These are phyloP conservation scores for Galerucella calmariensis DNA, from an alignment of 2,888 invertebrate genomes.

Conservation along the genomic window DNA sequence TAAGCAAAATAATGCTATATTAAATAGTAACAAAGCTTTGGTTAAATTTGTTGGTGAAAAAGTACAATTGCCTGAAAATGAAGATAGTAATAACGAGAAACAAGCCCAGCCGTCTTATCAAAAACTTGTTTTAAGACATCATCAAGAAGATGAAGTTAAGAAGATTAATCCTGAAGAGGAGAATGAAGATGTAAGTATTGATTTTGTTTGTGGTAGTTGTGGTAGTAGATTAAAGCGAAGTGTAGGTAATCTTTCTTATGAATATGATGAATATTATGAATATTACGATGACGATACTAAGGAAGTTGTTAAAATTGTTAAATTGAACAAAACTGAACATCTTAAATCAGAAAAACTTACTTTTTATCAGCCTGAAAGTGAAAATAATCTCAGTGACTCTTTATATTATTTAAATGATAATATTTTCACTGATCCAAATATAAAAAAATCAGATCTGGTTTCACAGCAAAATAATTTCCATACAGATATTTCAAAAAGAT, in stretches of 20 bases:
- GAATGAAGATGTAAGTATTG: slow-evolving; percentile 46
- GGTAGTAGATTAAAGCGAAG: slow-evolving; percentile 3
- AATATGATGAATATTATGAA: slow-evolving; percentile 30
- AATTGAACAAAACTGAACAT: neutral
- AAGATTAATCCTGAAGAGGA: slow-evolving; percentile 31
- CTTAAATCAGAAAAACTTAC: slow-evolving; percentile 8
- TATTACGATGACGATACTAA: slow-evolving; percentile 28
- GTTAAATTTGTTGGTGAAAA: slow-evolving; percentile 16
- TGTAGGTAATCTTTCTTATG: slow-evolving; percentile 18
- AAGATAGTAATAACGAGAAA: slow-evolving; percentile 10
- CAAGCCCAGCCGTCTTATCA: slow-evolving; percentile 37
- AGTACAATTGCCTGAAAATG: slow-evolving; percentile 16
- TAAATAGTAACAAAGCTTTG: slow-evolving; percentile 13
- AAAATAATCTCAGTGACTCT: slow-evolving; percentile 7
- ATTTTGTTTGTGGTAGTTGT: neutral
- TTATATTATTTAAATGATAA: slow-evolving; percentile 11
- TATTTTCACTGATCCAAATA: neutral
- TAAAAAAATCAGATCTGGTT: neutral
- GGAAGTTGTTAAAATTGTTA: neutral
- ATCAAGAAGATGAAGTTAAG: slow-evolving; percentile 30
- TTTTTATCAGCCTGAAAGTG: slow-evolving; percentile 1
- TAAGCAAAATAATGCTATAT: slow-evolving; percentile 40
- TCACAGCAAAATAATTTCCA: neutral
- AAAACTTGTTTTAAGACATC: slow-evolving; percentile 39
- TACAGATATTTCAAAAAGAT: neutral